Conservation (phyloP, 2,888 invertebrate species). For the Drosophila kambysellisi region DNA sequence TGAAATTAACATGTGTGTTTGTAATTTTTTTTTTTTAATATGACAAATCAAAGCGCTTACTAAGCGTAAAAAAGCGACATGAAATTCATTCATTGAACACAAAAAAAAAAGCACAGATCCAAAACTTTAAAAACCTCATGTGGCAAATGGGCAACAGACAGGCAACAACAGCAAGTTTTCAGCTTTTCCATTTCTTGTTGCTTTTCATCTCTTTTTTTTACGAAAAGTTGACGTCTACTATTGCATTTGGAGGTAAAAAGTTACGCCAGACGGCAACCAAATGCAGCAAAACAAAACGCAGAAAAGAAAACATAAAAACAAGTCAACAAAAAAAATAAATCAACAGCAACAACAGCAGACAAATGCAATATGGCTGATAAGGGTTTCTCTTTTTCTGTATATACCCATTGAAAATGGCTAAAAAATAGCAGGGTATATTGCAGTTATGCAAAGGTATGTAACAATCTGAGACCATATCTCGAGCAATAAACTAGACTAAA, state of each 20-base stretch:
- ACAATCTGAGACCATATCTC: background rate
- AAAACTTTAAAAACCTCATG: conserved; percentile 24
- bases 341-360: conserved; percentile 26
- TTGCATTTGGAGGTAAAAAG: conserved; percentile 39
- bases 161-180: conserved; percentile 32
- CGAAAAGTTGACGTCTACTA: conserved; percentile 25
- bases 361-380: conserved; percentile 47
- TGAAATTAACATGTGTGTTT: conserved; percentile 69
- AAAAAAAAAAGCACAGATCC: conserved; percentile 31
- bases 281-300: conserved; percentile 44
- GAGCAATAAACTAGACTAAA: background rate
- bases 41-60: conserved; percentile 74
- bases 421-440: background rate
- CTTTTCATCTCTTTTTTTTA: conserved; percentile 19
- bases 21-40: conserved; percentile 31
- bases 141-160: conserved; percentile 40
- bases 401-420: background rate
- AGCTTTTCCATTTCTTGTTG: conserved; percentile 65
- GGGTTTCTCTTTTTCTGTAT: conserved; percentile 69
- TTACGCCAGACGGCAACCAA: conserved; percentile 45
- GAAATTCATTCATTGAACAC: conserved; percentile 69
- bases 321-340: conserved; percentile 18
- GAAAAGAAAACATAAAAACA: conserved; percentile 34
- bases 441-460: background rate
- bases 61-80: conserved; percentile 69